Evolutionary conservation across 1,140 invertebrate genomes (phyloP).

Genomic region (Sarcophaga bullata): DNA sequence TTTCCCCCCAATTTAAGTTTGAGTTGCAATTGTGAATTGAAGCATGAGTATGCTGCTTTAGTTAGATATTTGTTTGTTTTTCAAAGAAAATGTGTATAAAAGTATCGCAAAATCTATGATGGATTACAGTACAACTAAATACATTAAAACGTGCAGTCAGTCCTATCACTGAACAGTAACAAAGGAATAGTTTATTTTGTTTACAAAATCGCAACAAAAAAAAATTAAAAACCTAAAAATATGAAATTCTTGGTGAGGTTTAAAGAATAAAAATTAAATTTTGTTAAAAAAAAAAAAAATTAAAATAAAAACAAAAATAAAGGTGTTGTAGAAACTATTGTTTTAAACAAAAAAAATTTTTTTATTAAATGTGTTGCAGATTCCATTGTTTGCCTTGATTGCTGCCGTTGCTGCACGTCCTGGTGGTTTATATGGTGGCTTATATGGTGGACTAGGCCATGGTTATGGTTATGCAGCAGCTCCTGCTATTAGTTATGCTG

Average conservation of each 20-base stretch:
- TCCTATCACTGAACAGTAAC: not conserved
- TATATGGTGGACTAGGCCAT: constrained; percentile 35
- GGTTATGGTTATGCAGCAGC: constrained; percentile 47
- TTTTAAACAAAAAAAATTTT: not conserved
- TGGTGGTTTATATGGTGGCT: constrained; percentile 45
- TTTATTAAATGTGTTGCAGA: constrained; percentile 45
- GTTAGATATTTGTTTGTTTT: not conserved
- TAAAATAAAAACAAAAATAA: too few species aligned
- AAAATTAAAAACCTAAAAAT: constrained; percentile 5
- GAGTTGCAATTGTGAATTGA: not conserved
- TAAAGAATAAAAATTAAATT: not conserved
- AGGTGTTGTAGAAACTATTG: not conserved
- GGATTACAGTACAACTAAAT: constrained; percentile 26
- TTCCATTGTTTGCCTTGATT: constrained; percentile 50
- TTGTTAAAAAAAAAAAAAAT: not conserved
- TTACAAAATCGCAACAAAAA: not conserved
- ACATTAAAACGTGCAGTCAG: constrained; percentile 14
- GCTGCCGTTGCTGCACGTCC: constrained; percentile 55
- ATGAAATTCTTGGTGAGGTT: constrained; percentile 45
- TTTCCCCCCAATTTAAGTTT: not conserved
- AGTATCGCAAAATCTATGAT: constrained; percentile 30
- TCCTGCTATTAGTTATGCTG: constrained; percentile 49
- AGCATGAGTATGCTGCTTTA: not conserved
- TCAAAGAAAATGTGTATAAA: constrained; percentile 23
- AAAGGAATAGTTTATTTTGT: not conserved